Conservation (phyloP, 2,797 vertebrate species). For the Pseudocheirus occidentalis region DNA sequence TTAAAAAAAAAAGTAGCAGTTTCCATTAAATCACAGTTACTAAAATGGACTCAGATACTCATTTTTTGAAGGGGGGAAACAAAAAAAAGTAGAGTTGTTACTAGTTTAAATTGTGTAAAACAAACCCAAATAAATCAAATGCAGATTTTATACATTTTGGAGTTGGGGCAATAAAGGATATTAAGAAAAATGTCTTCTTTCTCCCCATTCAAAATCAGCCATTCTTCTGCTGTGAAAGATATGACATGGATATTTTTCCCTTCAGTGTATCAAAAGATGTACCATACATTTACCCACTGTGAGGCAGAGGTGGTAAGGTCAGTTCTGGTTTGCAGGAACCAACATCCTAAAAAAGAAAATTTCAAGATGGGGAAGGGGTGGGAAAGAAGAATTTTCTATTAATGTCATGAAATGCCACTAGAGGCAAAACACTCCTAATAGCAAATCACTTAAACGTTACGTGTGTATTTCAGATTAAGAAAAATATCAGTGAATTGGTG, state of each 20-base stretch:
- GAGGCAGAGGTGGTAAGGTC: constrained; percentile 59
- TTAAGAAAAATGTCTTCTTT: constrained; percentile 84
- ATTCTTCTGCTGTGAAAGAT: constrained; percentile 78
- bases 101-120: constrained; percentile 67
- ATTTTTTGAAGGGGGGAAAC: constrained; percentile 67
- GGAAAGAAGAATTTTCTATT: constrained; percentile 75
- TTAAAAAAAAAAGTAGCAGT: constrained; percentile 71
- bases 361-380: constrained; percentile 72
- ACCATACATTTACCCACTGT: constrained; percentile 71
- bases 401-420: constrained; percentile 65
- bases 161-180: constrained; percentile 81
- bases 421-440: constrained; percentile 72
- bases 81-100: constrained; percentile 64
- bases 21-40: constrained; percentile 76
- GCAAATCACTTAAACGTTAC: constrained; percentile 52
- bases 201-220: constrained; percentile 78
- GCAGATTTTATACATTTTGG: constrained; percentile 66
- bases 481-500: constrained; percentile 71
- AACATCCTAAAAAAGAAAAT: constrained; percentile 79
- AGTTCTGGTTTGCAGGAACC: constrained; percentile 76
- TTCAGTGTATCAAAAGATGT: constrained; percentile 64
- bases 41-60: constrained; percentile 73
- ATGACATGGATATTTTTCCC: constrained; percentile 66
- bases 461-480: constrained; percentile 74
- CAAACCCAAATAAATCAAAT: constrained; percentile 65